Conservation (phyloP, 2,888 invertebrate genomes). For the Epicampocera succincta region DNA sequence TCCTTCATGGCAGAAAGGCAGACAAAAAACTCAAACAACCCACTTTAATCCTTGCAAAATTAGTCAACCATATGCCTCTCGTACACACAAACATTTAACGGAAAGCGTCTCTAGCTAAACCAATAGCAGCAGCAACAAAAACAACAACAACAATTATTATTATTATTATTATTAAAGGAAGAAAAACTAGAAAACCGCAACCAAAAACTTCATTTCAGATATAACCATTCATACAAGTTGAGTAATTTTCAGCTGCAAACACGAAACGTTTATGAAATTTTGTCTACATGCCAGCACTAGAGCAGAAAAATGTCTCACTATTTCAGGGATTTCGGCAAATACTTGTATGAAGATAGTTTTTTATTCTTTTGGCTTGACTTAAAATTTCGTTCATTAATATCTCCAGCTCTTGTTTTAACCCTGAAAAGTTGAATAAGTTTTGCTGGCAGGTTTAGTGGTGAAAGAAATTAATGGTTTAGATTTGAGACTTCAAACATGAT, state of each 20-base stretch:
- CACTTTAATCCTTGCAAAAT: constrained; percentile 51
- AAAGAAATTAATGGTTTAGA: too few species aligned
- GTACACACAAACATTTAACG: constrained; percentile 13
- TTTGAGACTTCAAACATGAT: too few species aligned
- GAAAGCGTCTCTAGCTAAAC: constrained; percentile 23
- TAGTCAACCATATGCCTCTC: constrained; percentile 60
- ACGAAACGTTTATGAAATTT: constrained; percentile 42
- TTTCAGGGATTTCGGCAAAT: background rate
- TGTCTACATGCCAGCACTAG: constrained; percentile 46
- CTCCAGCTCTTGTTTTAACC: background rate
- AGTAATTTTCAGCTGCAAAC: constrained; percentile 25
- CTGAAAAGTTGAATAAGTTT: background rate
- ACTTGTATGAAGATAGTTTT: background rate
- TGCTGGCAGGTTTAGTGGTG: background rate
- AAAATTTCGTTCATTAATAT: background rate
- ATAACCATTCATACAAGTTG: constrained; percentile 46
- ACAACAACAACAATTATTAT: background rate
- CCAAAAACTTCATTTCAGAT: constrained; percentile 57
- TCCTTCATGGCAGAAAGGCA: constrained; percentile 48
- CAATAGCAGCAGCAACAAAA: constrained; percentile 13
- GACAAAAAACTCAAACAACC: constrained; percentile 35
- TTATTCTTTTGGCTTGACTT: too few species aligned
- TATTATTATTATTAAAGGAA: too few species aligned
- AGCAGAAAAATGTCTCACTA: background rate
- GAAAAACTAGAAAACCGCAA: constrained; percentile 52